Conservation (phyloP, 2,888 invertebrate genomes). For the Drosophila neutralis region DNA sequence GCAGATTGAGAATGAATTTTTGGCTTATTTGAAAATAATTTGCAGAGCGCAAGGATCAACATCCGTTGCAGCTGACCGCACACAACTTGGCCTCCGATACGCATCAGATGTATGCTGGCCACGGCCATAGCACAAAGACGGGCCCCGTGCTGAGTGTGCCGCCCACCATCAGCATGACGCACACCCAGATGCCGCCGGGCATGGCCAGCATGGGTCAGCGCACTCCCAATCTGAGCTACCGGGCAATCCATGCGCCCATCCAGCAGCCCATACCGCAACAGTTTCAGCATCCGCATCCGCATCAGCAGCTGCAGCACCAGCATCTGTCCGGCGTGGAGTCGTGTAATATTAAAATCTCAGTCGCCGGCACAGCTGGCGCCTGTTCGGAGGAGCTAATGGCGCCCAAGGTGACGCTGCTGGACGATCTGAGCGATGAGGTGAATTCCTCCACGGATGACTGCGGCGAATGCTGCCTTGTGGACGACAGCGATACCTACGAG, state of each 20-base stretch:
- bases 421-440: slow-evolving; percentile 71
- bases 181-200: slow-evolving; percentile 80
- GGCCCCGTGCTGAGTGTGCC: slow-evolving; percentile 75
- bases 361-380: slow-evolving; percentile 26
- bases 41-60: slow-evolving; percentile 82
- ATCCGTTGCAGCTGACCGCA: slow-evolving; percentile 72
- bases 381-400: slow-evolving; percentile 55
- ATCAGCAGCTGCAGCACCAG: slow-evolving; percentile 15
- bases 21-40: background rate
- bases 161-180: slow-evolving; percentile 74
- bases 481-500: slow-evolving; percentile 69
- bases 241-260: slow-evolving; percentile 50
- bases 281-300: slow-evolving; percentile 21
- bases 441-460: slow-evolving; percentile 73
- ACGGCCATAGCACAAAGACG: slow-evolving; percentile 44
- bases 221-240: slow-evolving; percentile 70
- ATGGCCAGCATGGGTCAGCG: slow-evolving; percentile 72
- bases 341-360: slow-evolving; percentile 66
- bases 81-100: slow-evolving; percentile 79
- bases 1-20: background rate
- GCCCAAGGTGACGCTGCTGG: slow-evolving; percentile 78
- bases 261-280: slow-evolving; percentile 65
- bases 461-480: slow-evolving; percentile 70
- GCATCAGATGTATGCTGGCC: slow-evolving; percentile 63
- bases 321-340: slow-evolving; percentile 24